phyloP scores from a whole-genome alignment of 2,797 vertebrate species.

The Falco peregrinus region DNA sequence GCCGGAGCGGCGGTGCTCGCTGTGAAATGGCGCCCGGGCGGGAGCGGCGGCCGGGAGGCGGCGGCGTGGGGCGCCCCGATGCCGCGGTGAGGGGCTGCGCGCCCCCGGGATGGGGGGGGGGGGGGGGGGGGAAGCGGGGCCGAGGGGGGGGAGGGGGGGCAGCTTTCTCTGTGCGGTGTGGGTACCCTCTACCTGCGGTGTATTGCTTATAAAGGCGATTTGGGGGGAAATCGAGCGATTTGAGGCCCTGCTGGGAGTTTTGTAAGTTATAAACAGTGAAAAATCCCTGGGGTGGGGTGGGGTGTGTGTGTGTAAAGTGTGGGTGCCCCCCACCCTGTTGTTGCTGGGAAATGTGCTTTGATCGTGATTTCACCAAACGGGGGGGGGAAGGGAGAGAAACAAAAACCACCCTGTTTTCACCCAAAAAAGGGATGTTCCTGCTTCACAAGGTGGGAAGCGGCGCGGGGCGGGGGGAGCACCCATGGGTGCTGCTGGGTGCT shows the following conservation, averaged over 20 bases:
- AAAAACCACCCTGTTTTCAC: neutral
- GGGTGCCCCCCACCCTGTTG: neutral
- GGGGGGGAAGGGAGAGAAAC: too few species aligned
- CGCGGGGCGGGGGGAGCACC: neutral
- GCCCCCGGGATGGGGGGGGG: too few species aligned
- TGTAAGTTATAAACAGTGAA: neutral
- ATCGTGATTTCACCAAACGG: neutral
- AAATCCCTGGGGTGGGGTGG: too few species aligned
- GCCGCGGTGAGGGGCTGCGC: neutral
- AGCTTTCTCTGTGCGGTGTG: too few species aligned
- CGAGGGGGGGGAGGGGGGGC: too few species aligned
- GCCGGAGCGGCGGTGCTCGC: neutral
- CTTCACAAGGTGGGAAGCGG: neutral
- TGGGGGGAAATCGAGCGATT: neutral
- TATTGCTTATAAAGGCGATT: neutral
- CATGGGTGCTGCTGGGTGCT: neutral
- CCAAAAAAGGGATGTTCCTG: neutral
- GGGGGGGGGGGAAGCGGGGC: too few species aligned
- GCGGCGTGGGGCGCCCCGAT: neutral
- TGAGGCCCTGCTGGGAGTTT: neutral
- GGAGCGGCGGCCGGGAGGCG: neutral
- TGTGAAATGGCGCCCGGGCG: constrained; percentile 35
- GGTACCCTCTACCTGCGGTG: neutral
- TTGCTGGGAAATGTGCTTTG: neutral
- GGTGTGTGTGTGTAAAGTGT: neutral